phyloP scores from a whole-genome alignment of 2,797 vertebrate genomes.

The Takifugu rubripes region DNA sequence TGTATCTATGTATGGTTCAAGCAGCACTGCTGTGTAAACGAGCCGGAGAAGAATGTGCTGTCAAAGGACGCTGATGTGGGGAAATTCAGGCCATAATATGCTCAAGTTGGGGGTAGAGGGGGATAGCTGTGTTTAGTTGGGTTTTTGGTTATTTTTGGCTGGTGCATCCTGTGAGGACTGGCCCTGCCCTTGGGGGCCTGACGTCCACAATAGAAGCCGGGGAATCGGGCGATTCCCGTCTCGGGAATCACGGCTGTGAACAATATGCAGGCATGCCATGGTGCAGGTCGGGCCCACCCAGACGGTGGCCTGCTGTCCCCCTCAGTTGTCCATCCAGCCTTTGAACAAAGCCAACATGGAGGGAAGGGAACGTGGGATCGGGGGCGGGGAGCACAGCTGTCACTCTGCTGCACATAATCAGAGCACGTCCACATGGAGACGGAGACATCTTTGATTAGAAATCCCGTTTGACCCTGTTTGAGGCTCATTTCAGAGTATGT shows the following conservation, averaged over 20 bases:
- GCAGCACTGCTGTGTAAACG: conserved; percentile 35
- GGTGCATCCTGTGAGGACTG: not conserved
- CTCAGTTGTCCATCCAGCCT: conserved; percentile 57
- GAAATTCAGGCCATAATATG: conserved; percentile 15
- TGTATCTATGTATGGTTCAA: conserved; percentile 65
- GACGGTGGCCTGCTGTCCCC: conserved; percentile 68
- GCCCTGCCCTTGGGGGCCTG: not conserved
- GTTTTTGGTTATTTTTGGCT: not conserved
- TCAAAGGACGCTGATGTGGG: conserved; percentile 13
- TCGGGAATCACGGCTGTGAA: conserved; percentile 34
- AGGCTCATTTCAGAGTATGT: too few species aligned
- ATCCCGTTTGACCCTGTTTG: too few species aligned
- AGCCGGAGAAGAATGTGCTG: conserved; percentile 37
- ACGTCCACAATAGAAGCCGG: conserved; percentile 53
- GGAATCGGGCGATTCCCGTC: conserved; percentile 34
- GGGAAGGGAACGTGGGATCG: conserved; percentile 23
- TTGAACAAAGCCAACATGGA: conserved; percentile 69
- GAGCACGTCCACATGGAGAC: conserved; percentile 7
- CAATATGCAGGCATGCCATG: conserved; percentile 48
- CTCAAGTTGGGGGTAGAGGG: not conserved
- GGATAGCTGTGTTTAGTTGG: not conserved
- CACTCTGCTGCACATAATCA: conserved; percentile 54
- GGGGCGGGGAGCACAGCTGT: conserved; percentile 69
- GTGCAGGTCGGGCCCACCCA: conserved; percentile 76
- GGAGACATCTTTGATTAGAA: too few species aligned